phyloP scores from a whole-genome alignment of 2,888 invertebrate species.

The Linnaemya tessellans region DNA sequence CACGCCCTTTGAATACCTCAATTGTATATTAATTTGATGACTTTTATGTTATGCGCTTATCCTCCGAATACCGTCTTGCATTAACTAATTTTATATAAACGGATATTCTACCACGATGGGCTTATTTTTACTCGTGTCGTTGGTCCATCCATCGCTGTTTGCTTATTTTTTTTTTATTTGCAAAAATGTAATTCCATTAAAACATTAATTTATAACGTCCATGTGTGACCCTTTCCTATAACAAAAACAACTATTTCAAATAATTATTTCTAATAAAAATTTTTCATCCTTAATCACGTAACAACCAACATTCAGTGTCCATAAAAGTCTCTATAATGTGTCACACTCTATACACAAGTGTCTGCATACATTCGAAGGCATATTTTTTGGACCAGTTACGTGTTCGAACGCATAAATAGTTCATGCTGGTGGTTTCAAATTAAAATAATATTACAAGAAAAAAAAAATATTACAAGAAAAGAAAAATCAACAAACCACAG shows the following conservation, averaged over 20 bases:
- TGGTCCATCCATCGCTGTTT: no score
- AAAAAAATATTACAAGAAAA: no score
- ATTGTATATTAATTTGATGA: no score
- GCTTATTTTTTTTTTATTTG: not conserved
- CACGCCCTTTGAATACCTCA: no score
- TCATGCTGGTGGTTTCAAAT: constrained; percentile 37
- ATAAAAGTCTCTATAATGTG: constrained; percentile 9
- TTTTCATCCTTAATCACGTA: constrained; percentile 17
- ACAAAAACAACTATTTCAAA: not conserved
- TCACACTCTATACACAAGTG: constrained; percentile 25
- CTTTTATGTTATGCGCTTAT: no score
- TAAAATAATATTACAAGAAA: no score
- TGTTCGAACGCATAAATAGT: constrained; percentile 49
- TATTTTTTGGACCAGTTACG: constrained; percentile 41
- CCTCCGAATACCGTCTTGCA: no score
- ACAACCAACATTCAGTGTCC: constrained; percentile 15
- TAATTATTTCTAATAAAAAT: constrained; percentile 27
- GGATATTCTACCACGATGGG: no score
- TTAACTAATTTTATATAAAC: no score
- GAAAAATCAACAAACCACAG: constrained; percentile 50
- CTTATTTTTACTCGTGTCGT: no score
- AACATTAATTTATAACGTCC: not conserved
- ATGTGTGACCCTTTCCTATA: not conserved
- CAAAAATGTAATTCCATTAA: not conserved
- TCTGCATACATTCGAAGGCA: constrained; percentile 5